Evolutionary conservation across 2,113 vertebrate species (phyloP).

Genomic region (Pteruthius melanotis): DNA sequence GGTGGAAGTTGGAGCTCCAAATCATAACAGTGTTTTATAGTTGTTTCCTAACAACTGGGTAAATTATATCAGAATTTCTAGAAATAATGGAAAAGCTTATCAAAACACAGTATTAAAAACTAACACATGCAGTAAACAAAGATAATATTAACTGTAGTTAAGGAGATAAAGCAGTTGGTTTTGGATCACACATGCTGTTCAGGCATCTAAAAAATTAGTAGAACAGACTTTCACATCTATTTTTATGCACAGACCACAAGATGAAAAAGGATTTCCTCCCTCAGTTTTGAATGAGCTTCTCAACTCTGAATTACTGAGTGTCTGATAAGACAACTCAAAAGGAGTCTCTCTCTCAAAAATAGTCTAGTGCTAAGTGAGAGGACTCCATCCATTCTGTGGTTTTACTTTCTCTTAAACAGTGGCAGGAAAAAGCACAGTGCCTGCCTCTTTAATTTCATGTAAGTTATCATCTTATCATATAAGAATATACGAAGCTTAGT

Average conservation of each 20-base stretch:
- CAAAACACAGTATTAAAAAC: background rate
- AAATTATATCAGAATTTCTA: background rate
- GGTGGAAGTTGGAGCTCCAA: background rate
- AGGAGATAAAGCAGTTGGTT: constrained; percentile 6
- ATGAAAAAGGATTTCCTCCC: background rate
- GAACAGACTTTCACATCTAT: constrained; percentile 15
- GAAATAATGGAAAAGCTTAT: background rate
- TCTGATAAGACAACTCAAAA: background rate
- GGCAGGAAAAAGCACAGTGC: background rate
- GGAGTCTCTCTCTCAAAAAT: background rate
- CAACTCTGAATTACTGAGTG: background rate
- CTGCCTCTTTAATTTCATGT: background rate
- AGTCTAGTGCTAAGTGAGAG: background rate
- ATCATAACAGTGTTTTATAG: background rate
- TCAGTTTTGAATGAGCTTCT: background rate
- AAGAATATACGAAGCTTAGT: background rate
- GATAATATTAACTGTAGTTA: background rate
- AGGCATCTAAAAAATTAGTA: background rate
- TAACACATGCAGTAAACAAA: constrained; percentile 10
- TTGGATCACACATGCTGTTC: background rate
- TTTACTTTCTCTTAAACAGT: background rate
- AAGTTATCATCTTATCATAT: background rate
- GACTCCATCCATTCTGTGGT: background rate
- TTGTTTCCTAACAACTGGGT: background rate
- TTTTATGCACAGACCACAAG: constrained; percentile 15